Base-by-base conservation (phyloP, 1,140 invertebrate species). In the Drosophila rufa region DNA sequence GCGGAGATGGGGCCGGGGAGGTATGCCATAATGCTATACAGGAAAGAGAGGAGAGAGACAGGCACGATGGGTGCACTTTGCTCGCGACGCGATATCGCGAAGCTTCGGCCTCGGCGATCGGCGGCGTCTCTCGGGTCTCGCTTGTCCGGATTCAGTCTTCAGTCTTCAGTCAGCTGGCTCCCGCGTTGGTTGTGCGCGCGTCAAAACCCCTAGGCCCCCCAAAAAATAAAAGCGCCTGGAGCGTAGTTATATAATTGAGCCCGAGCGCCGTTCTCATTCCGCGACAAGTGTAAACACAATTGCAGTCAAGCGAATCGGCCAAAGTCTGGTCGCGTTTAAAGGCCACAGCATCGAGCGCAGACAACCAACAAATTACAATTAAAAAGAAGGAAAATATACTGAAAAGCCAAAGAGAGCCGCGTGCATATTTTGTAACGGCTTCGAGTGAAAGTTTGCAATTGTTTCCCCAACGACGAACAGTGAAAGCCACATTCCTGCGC, bases 151-250 rank as follows among this genome's bases (percentile, higher is more conserved):
- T 67, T 30, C 27, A 6, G 27, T 6, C 6, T 6, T 86, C 80
- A 92, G 91, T 92, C 82, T 87, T 84, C 71, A 66, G 75, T 74
- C 91, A 82, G 78, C 83, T 92, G 91, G 86, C 91, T 92, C 86
- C 82, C 80, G 91, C 81, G 80, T 78, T 71, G 83, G 91, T 90
- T 90, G 84, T 89, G 78, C 75, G 81, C 84, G 84, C 85, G 69
- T 90, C 57, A 53, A 58, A 59, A 40, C 53, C 25, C 47, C 82
- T 30, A 42, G 50, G 58, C 38, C 45, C 60, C 60, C 75, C 53
- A 33, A 33, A 30, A 8, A 30, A 50, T 51, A 27, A 25, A 36
- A 50, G 14, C 53, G 19, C 36, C 17, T 58, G 43, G 48, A 73
- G 83, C 71, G 67, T 61, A 60, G 79, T 91, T 91, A 91, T 87